Conservation (phyloP, 2,113 vertebrate species). For the Plectropomus leopardus region DNA sequence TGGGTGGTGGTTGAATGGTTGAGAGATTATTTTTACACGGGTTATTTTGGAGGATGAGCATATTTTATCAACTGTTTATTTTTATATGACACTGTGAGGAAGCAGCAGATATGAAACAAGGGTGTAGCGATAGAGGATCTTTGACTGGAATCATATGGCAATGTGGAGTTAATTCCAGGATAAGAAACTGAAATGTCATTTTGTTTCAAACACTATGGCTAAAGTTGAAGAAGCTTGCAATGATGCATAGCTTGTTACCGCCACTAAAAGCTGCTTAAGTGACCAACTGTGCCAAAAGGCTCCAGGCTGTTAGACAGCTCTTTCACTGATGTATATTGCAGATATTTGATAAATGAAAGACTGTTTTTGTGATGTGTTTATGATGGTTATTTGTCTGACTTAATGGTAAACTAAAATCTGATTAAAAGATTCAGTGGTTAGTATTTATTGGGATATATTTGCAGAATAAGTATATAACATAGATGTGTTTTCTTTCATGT, state of each 20-base stretch:
- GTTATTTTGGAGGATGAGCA: background rate
- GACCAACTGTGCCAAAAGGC: background rate
- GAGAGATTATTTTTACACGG: constrained; percentile 9
- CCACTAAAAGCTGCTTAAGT: background rate
- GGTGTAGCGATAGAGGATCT: background rate
- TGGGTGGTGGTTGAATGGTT: background rate
- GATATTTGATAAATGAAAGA: background rate
- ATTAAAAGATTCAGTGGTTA: no score
- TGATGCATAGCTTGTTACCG: background rate
- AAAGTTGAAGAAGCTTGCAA: background rate
- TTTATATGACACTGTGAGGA: background rate
- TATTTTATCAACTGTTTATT: constrained; percentile 1
- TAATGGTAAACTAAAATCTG: background rate
- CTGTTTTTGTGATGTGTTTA: background rate
- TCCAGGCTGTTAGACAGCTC: background rate
- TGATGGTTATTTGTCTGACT: background rate
- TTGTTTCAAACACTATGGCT: background rate
- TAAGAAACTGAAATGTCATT: background rate
- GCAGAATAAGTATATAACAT: no score
- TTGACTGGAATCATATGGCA: background rate
- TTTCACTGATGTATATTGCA: background rate
- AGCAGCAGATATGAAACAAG: background rate
- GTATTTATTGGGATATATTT: no score
- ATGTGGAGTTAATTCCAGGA: background rate
- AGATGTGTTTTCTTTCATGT: no score